Percentiles rank a stretch among this genome's conserved stretches.
Conservation (phyloP, 2,888 invertebrate species). For the Cephalotes varians region DNA sequence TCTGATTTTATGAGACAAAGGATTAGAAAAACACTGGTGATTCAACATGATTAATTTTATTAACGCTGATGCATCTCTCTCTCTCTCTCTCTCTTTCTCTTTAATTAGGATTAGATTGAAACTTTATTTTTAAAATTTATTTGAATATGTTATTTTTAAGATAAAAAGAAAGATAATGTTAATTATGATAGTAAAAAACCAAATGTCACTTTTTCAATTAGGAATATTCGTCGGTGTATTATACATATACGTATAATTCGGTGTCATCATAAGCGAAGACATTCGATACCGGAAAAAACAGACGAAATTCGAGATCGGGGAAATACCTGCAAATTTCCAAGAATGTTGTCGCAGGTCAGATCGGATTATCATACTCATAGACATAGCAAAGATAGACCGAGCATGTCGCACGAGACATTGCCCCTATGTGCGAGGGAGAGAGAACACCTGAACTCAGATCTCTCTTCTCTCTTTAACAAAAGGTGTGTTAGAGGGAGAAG, state of each 20-base stretch:
- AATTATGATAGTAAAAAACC: not conserved
- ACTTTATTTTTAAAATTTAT: not conserved
- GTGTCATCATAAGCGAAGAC: not conserved
- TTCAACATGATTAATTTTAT: not conserved
- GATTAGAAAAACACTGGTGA: conserved; percentile 13
- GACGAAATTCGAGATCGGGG: conserved; percentile 34
- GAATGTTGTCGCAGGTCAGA: conserved; percentile 72
- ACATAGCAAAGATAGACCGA: too few relatives aligned
- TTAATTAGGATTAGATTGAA: not conserved
- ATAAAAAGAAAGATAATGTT: not conserved
- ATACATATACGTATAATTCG: not conserved
- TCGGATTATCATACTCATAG: conserved; percentile 46
- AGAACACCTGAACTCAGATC: too few relatives aligned
- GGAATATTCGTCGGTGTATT: not conserved
- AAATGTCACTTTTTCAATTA: not conserved
- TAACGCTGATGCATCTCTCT: not conserved
- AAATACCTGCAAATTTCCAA: conserved; percentile 57
- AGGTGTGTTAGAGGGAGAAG: too few relatives aligned
- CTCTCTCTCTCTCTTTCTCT: too few relatives aligned
- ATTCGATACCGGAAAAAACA: not conserved
- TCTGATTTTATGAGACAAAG: not conserved
- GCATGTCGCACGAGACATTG: too few relatives aligned
- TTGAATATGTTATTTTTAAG: not conserved
- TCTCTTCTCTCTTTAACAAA: too few relatives aligned
- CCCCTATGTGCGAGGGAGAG: too few relatives aligned